Base-by-base conservation (phyloP, 2,888 invertebrate species). In the Troides oblongomaculatus region DNA sequence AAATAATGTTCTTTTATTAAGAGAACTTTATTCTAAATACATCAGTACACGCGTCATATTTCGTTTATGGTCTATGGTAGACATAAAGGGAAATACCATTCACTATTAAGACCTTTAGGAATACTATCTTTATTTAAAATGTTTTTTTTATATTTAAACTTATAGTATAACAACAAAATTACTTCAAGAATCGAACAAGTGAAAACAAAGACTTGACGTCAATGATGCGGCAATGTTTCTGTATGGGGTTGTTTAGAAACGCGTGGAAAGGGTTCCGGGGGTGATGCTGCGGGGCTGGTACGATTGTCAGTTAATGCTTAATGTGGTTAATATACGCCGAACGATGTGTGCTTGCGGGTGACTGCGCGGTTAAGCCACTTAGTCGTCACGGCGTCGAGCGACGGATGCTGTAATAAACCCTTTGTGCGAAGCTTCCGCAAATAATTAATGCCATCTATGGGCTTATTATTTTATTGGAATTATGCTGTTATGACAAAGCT, bases 291-390 rank as follows among this genome's bases (percentile, higher is more conserved):
- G 68, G 58, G 53, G 63, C 53, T n/a, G 63, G 25, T 70, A 62
- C 66, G 64, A 61, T 62, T 65, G 69, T 66, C 58, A 66, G 71
- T 68, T 70, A 75, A 73, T 72, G 73, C 66, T 70, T 76, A 74
- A 73, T 73, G 73, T 43, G 63, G 68, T 70, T 73, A 74, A 76
- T 74, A 71, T 71, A 67, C 60, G 66, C 59, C 39, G 53, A 17
- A 59, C 53, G 23, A 23, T 67, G 61, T 58, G 39, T 36, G 69
- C 69, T 68, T 65, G 72, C 62, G 72, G 69, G 5, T 69, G 69
- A 67, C 69, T 69, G 66, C 53, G 57, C 18, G 69, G 62, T 68
- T 60, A 69, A 61, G 57, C 43, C 67, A 58, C 68, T 58, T 60
- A 61, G 36, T 46, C 66, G 30, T 59, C 56, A 61, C 66, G 63